phyloP scores from a whole-genome alignment of 2,888 invertebrate genomes.

The Branchellion lobata region DNA sequence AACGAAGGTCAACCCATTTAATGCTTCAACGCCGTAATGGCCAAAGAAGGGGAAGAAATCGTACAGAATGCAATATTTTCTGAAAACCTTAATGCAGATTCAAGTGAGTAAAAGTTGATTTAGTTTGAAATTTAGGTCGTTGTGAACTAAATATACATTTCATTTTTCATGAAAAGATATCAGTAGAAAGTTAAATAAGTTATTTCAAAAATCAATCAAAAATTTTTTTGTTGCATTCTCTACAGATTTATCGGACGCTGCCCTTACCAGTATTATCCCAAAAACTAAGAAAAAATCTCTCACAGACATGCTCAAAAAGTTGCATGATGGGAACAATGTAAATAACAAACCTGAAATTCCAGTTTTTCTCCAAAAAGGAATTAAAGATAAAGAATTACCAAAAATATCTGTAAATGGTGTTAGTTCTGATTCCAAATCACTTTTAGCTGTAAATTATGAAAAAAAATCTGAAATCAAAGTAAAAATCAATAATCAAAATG shows the following conservation, averaged over 20 bases:
- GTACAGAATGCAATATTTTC: neutral
- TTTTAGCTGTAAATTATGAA: neutral
- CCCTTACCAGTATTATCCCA: slow-evolving; percentile 14
- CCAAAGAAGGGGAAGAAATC: neutral
- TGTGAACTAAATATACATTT: no score
- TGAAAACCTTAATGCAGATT: slow-evolving; percentile 38
- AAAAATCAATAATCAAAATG: no score
- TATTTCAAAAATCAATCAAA: neutral
- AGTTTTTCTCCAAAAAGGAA: slow-evolving; percentile 33
- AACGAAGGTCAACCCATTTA: neutral
- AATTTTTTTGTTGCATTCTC: neutral
- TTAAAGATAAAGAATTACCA: neutral
- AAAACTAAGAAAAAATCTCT: slow-evolving; percentile 29
- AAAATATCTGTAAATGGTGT: neutral
- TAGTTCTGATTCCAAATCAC: neutral
- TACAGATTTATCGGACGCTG: slow-evolving; percentile 35
- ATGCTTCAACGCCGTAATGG: neutral
- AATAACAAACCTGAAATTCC: slow-evolving; percentile 9
- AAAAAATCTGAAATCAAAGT: no score
- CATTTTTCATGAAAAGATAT: no score
- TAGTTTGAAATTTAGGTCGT: no score
- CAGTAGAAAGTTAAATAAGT: no score
- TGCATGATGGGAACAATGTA: slow-evolving; percentile 10
- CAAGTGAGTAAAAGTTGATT: slow-evolving; percentile 33
- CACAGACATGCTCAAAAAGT: slow-evolving; percentile 37